Percentiles rank a stretch among this genome's conserved stretches.
phyloP scores from a whole-genome alignment of 2,888 invertebrate genomes.

The Netelia fuscicornis region DNA sequence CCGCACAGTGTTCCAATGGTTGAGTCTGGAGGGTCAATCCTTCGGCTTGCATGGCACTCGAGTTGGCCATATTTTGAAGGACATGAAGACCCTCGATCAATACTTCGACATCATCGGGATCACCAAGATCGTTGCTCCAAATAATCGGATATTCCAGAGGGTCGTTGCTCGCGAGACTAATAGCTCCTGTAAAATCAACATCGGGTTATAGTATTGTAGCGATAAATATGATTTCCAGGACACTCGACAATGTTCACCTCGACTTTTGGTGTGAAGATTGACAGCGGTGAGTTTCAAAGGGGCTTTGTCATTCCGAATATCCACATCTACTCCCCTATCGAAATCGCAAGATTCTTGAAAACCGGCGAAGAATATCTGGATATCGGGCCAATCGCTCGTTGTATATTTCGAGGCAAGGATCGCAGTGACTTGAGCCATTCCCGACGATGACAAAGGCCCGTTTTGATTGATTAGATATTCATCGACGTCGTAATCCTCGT shows the following conservation, averaged over 20 bases:
- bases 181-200: slow-evolving; percentile 79
- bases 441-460: slow-evolving; percentile 88
- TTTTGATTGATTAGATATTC: slow-evolving; percentile 86
- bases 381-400: slow-evolving; percentile 88
- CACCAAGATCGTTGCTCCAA: slow-evolving; percentile 91
- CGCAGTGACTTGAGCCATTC: slow-evolving; percentile 89
- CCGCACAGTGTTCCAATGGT: slow-evolving; percentile 69
- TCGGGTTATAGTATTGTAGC: not conserved
- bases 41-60: slow-evolving; percentile 82
- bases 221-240: too few species aligned
- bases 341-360: slow-evolving; percentile 87
- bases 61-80: slow-evolving; percentile 86
- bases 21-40: slow-evolving; percentile 64
- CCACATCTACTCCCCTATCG: slow-evolving; percentile 71
- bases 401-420: slow-evolving; percentile 88
- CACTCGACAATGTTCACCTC: slow-evolving; percentile 83
- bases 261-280: slow-evolving; percentile 88
- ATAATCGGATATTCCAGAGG: slow-evolving; percentile 90
- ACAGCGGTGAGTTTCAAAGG: slow-evolving; percentile 86
- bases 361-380: slow-evolving; percentile 89
- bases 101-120: slow-evolving; percentile 88
- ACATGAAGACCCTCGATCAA: slow-evolving; percentile 88
- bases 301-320: not conserved
- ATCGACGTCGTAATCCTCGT: slow-evolving; percentile 86
- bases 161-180: slow-evolving; percentile 88